Base-by-base conservation (phyloP, 2,888 invertebrate genomes). In the Drosophila yooni region DNA sequence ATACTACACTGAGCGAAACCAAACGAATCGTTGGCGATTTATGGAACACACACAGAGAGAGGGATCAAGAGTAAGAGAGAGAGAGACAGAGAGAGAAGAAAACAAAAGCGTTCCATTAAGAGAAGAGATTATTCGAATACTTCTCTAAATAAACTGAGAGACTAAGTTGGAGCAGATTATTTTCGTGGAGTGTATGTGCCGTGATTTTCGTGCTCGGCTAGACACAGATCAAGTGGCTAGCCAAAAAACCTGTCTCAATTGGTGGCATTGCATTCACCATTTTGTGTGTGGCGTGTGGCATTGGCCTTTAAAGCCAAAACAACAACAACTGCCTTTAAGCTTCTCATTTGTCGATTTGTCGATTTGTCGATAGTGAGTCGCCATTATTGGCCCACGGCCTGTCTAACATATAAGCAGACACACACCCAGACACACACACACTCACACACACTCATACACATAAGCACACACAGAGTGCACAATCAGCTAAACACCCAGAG, bases 261-360 rank as follows among this genome's bases (percentile, higher is more conserved):
- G 85, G 57, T 63, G 60, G 65, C 76, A 57, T 54, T 68, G 73
- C 70, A 68, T 65, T 76, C 70, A 57, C 59, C 52, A 63, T 58
- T 48, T 29, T 25, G 34, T 62, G 56, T 56, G 33, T 79, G 81
- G 77, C 81, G 58, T 56, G 33, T 77, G 81, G 77, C 83, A 84
- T 82, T 85, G 86, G 81, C 74, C 83, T 81, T 82, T 71, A 75
- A 85, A 80, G 46, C 11, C 36, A 27, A 48, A 43, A 27, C 10
- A 54, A 21, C 27, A 60, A 21, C 33, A 56, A 48, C 43, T 53
- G 77, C 57, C 63, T 68, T 72, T 34, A 63, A 72, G 76, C 67
- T 25, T 27, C 48, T 50, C 64, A 56, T 67, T 66, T 67, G 54
- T 66, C 53, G 64, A 66, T 64, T 64, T 62, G 56, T 51, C 57